Evolutionary conservation across 2,797 vertebrate genomes (phyloP).

Genomic region (Macropodus opercularis): DNA sequence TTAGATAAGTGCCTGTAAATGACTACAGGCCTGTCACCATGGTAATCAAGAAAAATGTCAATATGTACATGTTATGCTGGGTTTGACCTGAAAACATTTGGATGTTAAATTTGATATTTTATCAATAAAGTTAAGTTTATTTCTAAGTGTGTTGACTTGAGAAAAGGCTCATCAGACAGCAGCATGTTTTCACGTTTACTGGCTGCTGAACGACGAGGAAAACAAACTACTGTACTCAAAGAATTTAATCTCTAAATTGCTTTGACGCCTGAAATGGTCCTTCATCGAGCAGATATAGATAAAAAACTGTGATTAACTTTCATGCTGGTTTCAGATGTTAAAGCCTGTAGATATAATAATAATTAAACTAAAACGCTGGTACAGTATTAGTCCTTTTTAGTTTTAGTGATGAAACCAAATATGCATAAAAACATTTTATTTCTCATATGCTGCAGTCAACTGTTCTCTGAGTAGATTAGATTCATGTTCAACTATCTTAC

Average conservation of each 20-base stretch:
- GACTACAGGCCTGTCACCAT: constrained; percentile 4
- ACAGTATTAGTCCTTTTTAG: background rate
- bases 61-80: background rate
- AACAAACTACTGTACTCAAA: constrained; percentile 5
- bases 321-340: background rate
- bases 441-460: background rate
- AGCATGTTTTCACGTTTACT: background rate
- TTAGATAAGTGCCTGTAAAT: constrained; percentile 38
- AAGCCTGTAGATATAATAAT: too few relatives aligned
- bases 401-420: background rate
- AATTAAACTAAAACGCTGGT: too few relatives aligned
- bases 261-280: constrained; percentile 17
- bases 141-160: too few relatives aligned
- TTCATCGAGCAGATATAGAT: constrained; percentile 25
- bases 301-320: constrained; percentile 15
- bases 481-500: background rate
- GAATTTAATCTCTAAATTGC: constrained; percentile 7
- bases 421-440: too few relatives aligned
- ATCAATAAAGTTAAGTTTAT: constrained; percentile 24
- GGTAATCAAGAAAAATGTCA: background rate
- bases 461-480: background rate
- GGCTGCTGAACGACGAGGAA: background rate
- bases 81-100: constrained; percentile 6
- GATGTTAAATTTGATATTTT: constrained; percentile 22
- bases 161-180: too few relatives aligned